Conservation (phyloP, 2,888 invertebrate species). For the Tenthredo distinguenda region DNA sequence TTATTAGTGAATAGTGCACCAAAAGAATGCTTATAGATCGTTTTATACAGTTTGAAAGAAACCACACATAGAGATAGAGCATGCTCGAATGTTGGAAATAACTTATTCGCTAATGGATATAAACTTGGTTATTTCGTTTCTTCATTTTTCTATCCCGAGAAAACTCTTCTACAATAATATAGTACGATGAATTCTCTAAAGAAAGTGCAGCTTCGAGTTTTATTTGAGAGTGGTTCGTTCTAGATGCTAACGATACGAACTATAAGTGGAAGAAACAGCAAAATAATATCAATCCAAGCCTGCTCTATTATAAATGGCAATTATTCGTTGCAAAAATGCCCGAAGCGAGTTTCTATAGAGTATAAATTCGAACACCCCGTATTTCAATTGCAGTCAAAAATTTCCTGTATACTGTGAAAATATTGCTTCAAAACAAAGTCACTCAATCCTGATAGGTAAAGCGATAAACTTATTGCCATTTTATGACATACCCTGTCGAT, state of each 20-base stretch:
- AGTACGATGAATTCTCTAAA: background rate
- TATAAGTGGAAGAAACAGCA: background rate
- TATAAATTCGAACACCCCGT: background rate
- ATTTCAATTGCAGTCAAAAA: background rate
- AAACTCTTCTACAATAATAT: slow-evolving; percentile 19
- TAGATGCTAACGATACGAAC: slow-evolving; percentile 14
- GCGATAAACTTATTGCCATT: background rate
- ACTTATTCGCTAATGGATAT: slow-evolving; percentile 18
- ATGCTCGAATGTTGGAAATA: background rate
- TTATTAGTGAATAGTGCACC: background rate
- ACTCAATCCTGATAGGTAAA: background rate
- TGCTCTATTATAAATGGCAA: background rate
- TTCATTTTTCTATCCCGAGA: background rate
- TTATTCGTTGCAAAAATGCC: background rate
- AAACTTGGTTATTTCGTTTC: background rate
- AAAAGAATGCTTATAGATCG: background rate
- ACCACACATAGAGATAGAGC: background rate
- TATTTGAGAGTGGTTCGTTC: slow-evolving; percentile 28
- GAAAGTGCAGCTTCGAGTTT: slow-evolving; percentile 26
- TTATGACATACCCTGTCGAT: background rate
- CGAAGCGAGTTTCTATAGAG: background rate
- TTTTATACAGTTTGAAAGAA: background rate
- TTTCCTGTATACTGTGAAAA: background rate
- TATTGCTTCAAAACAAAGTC: background rate
- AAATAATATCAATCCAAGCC: background rate